Base-by-base conservation (phyloP, 2,888 invertebrate species). In the Baccha elongata region DNA sequence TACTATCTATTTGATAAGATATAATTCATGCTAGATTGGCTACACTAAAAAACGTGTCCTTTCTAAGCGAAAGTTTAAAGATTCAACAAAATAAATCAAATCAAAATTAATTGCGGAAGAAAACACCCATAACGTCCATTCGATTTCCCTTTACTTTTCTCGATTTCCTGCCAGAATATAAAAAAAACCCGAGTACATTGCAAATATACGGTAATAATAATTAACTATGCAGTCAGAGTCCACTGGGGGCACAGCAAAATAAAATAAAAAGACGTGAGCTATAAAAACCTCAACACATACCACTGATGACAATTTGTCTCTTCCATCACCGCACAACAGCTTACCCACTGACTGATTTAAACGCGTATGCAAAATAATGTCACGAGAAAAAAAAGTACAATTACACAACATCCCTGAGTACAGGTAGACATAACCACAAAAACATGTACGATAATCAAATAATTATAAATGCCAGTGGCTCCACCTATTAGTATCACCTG, bases 21-120 rank as follows among this genome's bases (percentile, higher is more conserved):
- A n/a, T n/a, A n/a, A n/a, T n/a, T n/a, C n/a, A n/a, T n/a, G n/a
- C n/a, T n/a, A n/a, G n/a, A n/a, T n/a, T n/a, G n/a, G n/a, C n/a
- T n/a, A n/a, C n/a, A n/a, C n/a, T n/a, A n/a, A n/a, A n/a, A n/a
- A n/a, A n/a, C n/a, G n/a, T n/a, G n/a, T n/a, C n/a, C n/a, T n/a
- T n/a, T n/a, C n/a, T n/a, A n/a, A n/a, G n/a, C n/a, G n/a, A n/a
- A n/a, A n/a, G n/a, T n/a, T n/a, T n/a, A n/a, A n/a, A n/a, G n/a
- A n/a, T n/a, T n/a, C n/a, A n/a, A n/a, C n/a, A n/a, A n/a, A n/a
- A n/a, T n/a, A n/a, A n/a, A n/a, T n/a, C n/a, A n/a, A n/a, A n/a
- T n/a, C n/a, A n/a, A 29, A 69, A 46, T 65, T 76, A 67, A 81
- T 67, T 64, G 60, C 76, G 81, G 81, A 81, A 81, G 76, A 71